Conservation (phyloP, 2,797 vertebrate species). For the Sitta carolinensis region DNA sequence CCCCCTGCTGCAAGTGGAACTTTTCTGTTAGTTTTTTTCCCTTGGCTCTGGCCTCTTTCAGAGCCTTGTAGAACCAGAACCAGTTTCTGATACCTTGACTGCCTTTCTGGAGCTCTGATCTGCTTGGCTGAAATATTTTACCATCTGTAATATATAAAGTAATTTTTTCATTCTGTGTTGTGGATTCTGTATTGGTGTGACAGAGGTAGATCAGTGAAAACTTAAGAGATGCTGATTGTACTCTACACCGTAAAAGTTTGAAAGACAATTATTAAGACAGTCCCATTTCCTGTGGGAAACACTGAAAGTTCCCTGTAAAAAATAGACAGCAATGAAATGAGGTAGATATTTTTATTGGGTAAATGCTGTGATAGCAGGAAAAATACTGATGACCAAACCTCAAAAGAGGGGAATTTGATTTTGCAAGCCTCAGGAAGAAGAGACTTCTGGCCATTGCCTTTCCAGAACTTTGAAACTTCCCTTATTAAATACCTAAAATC, state of each 20-base stretch:
- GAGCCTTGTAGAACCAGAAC: background rate
- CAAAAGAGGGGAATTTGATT: background rate
- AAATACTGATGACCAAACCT: background rate
- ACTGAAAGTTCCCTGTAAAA: background rate
- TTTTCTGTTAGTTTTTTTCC: background rate
- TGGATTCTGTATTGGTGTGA: background rate
- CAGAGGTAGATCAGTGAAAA: background rate
- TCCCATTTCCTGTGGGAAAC: background rate
- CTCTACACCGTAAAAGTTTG: background rate
- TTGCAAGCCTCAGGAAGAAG: background rate
- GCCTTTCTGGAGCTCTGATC: background rate
- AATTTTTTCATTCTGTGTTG: background rate
- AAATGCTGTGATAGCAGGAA: background rate
- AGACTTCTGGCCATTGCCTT: background rate
- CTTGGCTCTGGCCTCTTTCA: background rate
- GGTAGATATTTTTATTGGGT: background rate
- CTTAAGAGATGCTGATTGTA: background rate
- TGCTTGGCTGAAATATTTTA: background rate
- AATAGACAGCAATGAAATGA: background rate
- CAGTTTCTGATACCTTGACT: background rate
- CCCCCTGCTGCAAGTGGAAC: background rate
- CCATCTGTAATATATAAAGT: background rate
- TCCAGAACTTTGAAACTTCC: background rate
- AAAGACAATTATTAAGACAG: background rate
- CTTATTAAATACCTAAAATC: background rate